A percentile compares a stretch with the other conserved stretches of the same genome.
phyloP scores from a whole-genome alignment of 1,140 invertebrate genomes.

The Prorops nasuta region DNA sequence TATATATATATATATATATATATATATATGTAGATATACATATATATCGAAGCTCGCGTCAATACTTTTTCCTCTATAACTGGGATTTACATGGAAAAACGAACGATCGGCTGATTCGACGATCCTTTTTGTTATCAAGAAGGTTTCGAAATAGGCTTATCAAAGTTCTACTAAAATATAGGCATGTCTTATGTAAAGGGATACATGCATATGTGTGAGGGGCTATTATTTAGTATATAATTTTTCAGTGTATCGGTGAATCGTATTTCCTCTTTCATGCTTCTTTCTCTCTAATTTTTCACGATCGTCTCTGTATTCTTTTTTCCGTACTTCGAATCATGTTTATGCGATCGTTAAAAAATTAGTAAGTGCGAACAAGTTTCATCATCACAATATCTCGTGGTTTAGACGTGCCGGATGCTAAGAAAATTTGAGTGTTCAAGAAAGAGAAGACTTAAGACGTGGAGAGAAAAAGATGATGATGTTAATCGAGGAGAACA shows the following conservation, averaged over 20 bases:
- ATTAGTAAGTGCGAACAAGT: not conserved
- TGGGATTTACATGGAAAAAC: no score
- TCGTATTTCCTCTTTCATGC: constrained; percentile 18
- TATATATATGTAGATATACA: no score
- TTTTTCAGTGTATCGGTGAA: constrained; percentile 43
- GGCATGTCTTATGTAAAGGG: constrained; percentile 47
- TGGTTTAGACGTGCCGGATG: not conserved
- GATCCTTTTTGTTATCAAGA: constrained; percentile 26
- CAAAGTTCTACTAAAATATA: constrained; percentile 56
- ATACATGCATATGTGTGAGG: constrained; percentile 49
- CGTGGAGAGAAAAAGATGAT: no score
- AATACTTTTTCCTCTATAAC: no score
- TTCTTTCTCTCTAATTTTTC: not conserved
- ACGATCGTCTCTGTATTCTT: no score
- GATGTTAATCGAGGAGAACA: no score
- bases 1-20: no score
- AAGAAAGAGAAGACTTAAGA: no score
- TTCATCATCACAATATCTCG: not conserved
- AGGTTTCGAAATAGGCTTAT: constrained; percentile 36
- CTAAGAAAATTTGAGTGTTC: not conserved
- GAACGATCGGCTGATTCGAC: no score
- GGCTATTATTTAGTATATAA: constrained; percentile 46
- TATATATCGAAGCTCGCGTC: no score
- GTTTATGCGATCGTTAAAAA: no score
- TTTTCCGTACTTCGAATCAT: no score